phyloP scores from a whole-genome alignment of 2,888 invertebrate genomes.

The Andrena minutula region DNA sequence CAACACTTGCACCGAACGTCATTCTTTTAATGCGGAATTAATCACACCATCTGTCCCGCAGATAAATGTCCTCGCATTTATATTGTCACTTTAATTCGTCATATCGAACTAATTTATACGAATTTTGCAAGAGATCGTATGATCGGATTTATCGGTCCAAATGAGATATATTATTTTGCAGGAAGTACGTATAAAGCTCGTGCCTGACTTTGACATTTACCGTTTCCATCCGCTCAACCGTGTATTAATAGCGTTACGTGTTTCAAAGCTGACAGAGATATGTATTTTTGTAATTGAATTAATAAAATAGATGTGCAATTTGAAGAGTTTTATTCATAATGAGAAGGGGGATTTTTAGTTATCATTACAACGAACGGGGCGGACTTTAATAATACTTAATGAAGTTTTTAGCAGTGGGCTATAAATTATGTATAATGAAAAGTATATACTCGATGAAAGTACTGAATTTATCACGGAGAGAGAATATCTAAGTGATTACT shows the following conservation, averaged over 20 bases:
- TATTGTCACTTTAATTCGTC: background rate
- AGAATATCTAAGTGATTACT: background rate
- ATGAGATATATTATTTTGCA: constrained; percentile 19
- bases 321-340: background rate
- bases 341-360: background rate
- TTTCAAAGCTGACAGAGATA: constrained; percentile 30
- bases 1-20: background rate
- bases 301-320: constrained; percentile 11
- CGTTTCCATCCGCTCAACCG: constrained; percentile 43
- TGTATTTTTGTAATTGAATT: constrained; percentile 44
- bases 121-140: background rate
- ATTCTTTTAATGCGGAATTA: constrained; percentile 3
- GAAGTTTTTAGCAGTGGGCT: too few species aligned
- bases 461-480: background rate
- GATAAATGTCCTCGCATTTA: background rate
- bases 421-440: background rate
- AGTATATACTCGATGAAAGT: background rate
- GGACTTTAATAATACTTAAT: too few species aligned
- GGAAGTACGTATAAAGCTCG: constrained; percentile 9
- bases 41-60: background rate
- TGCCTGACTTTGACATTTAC: constrained; percentile 42
- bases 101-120: background rate
- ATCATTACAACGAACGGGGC: too few species aligned
- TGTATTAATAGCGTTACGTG: constrained; percentile 43
- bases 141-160: background rate